These are phyloP conservation scores for Chironomus tentans DNA, from an alignment of 2,888 invertebrate genomes.

Conservation along the genomic window DNA sequence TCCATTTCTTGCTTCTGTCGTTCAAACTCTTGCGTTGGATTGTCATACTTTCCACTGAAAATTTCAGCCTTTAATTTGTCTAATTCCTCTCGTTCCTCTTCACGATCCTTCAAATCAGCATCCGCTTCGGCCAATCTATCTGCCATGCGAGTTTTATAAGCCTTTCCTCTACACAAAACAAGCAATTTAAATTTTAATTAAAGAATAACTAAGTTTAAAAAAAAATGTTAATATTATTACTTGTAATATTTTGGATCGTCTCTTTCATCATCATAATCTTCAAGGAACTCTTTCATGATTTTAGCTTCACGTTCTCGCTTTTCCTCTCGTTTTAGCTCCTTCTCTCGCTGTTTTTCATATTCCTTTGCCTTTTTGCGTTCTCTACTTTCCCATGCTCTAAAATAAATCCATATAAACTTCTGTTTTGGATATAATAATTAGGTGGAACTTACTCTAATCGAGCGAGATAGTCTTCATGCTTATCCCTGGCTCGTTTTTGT, in stretches of 20 bases:
- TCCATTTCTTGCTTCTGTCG: slow-evolving; percentile 64
- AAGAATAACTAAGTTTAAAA: no score
- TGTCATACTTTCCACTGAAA: slow-evolving; percentile 55
- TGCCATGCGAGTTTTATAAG: slow-evolving; percentile 52
- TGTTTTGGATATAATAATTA: background rate
- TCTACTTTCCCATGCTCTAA: slow-evolving; percentile 70
- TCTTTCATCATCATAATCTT: slow-evolving; percentile 97
- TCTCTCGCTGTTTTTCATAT: slow-evolving; percentile 64
- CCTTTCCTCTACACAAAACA: slow-evolving; percentile 47
- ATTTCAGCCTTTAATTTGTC: slow-evolving; percentile 72
- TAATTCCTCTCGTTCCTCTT: slow-evolving; percentile 80
- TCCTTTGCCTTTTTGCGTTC: slow-evolving; percentile 87
- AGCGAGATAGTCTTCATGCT: slow-evolving; percentile 94
- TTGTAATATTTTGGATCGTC: slow-evolving; percentile 97
- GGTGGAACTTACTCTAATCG: slow-evolving; percentile 41
- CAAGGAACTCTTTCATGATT: slow-evolving; percentile 91
- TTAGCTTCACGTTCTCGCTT: slow-evolving; percentile 88
- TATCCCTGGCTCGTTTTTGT: slow-evolving; percentile 86
- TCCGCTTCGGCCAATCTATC: slow-evolving; percentile 92
- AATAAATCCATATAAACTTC: background rate
- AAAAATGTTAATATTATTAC: slow-evolving; percentile 47
- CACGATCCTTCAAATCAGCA: slow-evolving; percentile 79
- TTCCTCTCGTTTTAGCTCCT: slow-evolving; percentile 73
- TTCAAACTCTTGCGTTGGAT: slow-evolving; percentile 59
- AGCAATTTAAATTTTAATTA: no score